Conservation (phyloP, 2,113 vertebrate genomes). For the Helogale parvula region DNA sequence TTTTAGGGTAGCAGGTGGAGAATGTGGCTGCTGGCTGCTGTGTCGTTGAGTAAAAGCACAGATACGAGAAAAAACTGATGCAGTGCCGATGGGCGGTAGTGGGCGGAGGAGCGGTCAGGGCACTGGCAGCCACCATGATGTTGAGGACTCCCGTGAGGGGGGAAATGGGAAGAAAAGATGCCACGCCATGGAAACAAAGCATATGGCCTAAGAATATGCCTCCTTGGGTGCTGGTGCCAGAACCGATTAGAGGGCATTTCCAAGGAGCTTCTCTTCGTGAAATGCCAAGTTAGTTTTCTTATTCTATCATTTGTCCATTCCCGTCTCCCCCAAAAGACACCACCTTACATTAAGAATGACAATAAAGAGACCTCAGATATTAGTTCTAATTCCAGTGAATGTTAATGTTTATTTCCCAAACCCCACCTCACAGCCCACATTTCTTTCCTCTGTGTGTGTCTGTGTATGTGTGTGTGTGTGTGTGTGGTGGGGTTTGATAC, state of each 20-base stretch:
- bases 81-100: background rate
- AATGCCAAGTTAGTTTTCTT: background rate
- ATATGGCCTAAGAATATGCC: background rate
- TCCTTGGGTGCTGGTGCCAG: background rate
- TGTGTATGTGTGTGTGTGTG: too few species aligned
- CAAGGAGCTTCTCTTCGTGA: background rate
- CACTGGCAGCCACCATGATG: fast-evolving
- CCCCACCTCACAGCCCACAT: background rate
- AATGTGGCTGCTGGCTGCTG: background rate
- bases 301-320: background rate
- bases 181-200: background rate
- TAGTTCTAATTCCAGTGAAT: background rate
- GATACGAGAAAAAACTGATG: background rate
- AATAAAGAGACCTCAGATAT: background rate
- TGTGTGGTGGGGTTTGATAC: background rate
- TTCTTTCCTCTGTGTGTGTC: background rate
- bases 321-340: background rate
- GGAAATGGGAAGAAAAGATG: background rate
- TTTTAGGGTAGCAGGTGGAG: background rate
- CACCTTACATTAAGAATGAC: too few species aligned
- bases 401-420: background rate
- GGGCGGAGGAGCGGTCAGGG: too few species aligned
- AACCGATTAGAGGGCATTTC: background rate
- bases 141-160: background rate
- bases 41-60: background rate